A percentile compares a stretch with the other conserved stretches of the same genome.
Conservation (phyloP, 2,113 vertebrate genomes). For the Archilochus colubris region DNA sequence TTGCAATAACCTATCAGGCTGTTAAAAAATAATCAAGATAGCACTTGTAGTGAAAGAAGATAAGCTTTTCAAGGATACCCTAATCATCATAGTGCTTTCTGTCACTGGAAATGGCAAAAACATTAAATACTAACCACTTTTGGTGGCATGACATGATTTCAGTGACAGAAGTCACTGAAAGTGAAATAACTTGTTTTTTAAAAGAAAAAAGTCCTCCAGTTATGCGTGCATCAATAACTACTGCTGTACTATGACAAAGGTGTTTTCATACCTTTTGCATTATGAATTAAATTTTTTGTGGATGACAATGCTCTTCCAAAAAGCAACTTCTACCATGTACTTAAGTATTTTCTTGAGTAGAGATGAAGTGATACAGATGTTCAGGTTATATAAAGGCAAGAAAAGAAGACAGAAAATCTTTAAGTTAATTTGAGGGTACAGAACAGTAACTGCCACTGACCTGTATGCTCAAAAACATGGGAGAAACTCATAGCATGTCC, state of each 20-base stretch:
- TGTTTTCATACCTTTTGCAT: neutral
- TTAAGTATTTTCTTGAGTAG: neutral
- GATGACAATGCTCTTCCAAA: neutral
- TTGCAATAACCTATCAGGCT: neutral
- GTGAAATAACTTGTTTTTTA: too few relatives aligned
- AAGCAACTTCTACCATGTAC: neutral
- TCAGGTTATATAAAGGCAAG: neutral
- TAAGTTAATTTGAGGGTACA: neutral
- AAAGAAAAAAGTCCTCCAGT: neutral
- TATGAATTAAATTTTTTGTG: neutral
- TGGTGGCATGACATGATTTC: neutral
- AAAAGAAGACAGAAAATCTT: neutral
- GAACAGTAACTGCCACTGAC: neutral
- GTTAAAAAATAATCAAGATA: neutral
- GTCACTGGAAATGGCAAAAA: neutral
- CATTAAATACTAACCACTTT: neutral
- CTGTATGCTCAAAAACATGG: neutral
- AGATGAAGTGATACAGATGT: neutral
- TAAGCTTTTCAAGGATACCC: neutral
- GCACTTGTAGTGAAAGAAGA: neutral
- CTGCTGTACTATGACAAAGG: neutral
- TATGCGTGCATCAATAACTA: neutral
- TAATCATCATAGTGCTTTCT: neutral
- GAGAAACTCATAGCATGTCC: neutral
- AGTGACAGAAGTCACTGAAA: neutral